These are phyloP conservation scores for Linepithema humile DNA, from an alignment of 1,140 invertebrate species.

Conservation along the genomic window DNA sequence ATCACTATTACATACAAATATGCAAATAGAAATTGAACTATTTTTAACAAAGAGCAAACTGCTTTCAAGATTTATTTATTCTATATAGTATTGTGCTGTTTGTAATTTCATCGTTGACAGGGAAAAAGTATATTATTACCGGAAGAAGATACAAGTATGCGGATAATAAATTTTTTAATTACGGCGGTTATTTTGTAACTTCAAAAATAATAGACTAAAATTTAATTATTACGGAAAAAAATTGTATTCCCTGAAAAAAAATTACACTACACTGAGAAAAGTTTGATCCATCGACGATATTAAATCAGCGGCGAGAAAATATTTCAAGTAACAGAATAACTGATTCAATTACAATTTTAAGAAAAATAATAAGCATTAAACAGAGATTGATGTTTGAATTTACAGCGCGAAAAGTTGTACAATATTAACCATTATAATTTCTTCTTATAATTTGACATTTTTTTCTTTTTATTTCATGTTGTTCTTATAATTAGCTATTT, in stretches of 20 bases:
- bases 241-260: not conserved
- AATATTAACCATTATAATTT: not conserved
- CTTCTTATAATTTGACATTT: not conserved
- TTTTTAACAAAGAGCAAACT: no score
- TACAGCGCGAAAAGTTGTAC: not conserved
- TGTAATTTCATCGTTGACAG: not conserved
- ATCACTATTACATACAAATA: not conserved
- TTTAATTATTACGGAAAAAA: not conserved
- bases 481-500: not conserved
- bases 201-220: not conserved
- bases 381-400: constrained; percentile 1
- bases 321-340: not conserved
- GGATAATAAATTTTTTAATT: not conserved
- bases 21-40: not conserved
- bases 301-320: not conserved
- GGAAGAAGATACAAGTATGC: not conserved
- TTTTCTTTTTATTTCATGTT: not conserved
- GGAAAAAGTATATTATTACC: no score
- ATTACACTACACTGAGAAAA: not conserved
- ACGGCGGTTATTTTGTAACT: not conserved
- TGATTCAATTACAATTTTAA: not conserved
- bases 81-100: no score
- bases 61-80: no score
- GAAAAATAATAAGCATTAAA: not conserved
- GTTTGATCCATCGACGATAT: not conserved